Base-by-base conservation (phyloP, 1,140 invertebrate genomes). In the Parapsyche elsis region DNA sequence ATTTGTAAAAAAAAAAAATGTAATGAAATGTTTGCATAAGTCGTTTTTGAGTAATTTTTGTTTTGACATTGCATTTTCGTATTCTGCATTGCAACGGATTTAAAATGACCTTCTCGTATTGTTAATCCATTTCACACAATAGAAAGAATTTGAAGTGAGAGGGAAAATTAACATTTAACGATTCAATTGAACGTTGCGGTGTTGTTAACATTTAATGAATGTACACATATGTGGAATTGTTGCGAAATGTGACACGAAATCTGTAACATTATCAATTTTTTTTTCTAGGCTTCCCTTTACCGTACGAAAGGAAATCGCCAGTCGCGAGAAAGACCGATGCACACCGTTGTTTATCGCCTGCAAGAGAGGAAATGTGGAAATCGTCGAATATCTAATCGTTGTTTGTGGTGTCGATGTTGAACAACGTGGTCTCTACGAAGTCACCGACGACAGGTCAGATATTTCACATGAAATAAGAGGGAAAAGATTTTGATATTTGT, bases 341-440 rank as follows among this genome's bases (percentile, higher is more conserved):
- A 92, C 96, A 1, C 95, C 96, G 0, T 90, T 98, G 74, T 98
- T 98, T 86, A 92, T 95, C 71, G 95, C 95, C 0, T 94, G 94
- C 85, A 94, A 94, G 86, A 91, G 93, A 83, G 96, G 96, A 16
- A 94, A 95, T 85, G 91, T 95, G 1, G 94, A 96, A 86, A 94
- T 97, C 81, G 96, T 96, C 2, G 95, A 97, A 85, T 98, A 97
- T 88, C 88, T 98, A 5, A 92, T 98, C 67, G 92, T 91, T 67
- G 91, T 92, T 23, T 98, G 96, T 86, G 89, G 91, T 83, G 95
- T 95, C 5, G 93, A 97, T 84, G 91, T 97, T 9, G 96, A 98
- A 87, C 95, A 96, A 85, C 90, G 92, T 77, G 96, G 96, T 84
- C 88, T 92, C 26, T 95, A 93, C 84, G 93, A 94, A 87, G 92